These are phyloP conservation scores for Rhynchophorus ferrugineus DNA, from an alignment of 1,140 invertebrate species.

Conservation along the genomic window DNA sequence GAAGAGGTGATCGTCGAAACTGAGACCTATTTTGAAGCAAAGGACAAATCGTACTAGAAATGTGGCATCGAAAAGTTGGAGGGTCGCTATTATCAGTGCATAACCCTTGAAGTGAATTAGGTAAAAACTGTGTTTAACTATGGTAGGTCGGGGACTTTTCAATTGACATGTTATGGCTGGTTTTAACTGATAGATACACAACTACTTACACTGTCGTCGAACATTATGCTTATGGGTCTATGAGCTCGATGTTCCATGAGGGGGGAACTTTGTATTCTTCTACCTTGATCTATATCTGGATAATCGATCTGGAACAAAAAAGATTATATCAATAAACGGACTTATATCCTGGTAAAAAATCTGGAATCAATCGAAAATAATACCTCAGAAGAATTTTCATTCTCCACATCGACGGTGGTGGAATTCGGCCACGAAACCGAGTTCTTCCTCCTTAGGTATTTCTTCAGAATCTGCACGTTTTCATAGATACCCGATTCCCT, in stretches of 20 bases:
- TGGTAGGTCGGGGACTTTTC: no score
- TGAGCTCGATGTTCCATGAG: slow-evolving; percentile 44
- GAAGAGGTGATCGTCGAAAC: no score
- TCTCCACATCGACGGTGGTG: not conserved
- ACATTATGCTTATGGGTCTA: slow-evolving; percentile 54
- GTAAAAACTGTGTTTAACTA: no score
- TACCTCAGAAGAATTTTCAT: not conserved
- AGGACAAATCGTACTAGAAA: no score
- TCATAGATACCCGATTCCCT: slow-evolving; percentile 19
- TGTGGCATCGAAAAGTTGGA: no score
- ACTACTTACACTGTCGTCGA: slow-evolving; percentile 53
- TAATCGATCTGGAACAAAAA: slow-evolving; percentile 66
- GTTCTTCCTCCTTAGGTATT: slow-evolving; percentile 26
- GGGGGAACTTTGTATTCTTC: slow-evolving; percentile 34
- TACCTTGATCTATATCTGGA: slow-evolving; percentile 60
- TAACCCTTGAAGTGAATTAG: no score
- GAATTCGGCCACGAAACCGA: slow-evolving; percentile 36
- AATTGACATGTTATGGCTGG: no score
- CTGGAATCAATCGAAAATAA: not conserved
- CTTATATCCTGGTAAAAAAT: not conserved
- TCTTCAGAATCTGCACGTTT: slow-evolving; percentile 23
- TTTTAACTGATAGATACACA: no score
- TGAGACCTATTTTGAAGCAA: no score
- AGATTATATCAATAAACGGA: not conserved
- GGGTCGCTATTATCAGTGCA: no score